Conservation (phyloP, 2,888 invertebrate genomes). For the Phaedon cochleariae region DNA sequence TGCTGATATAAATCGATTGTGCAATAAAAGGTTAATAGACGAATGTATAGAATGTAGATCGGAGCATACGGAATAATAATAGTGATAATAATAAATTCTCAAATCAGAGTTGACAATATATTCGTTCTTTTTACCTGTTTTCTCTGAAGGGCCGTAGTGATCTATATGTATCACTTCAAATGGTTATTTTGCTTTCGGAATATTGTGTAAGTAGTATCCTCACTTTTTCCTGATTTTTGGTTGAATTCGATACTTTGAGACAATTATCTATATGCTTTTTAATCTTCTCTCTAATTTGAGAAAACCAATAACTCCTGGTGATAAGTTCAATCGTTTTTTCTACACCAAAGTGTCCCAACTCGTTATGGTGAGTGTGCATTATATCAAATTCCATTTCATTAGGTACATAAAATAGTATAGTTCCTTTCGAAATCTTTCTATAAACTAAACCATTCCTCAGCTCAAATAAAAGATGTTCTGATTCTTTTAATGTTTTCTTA, state of each 20-base stretch:
- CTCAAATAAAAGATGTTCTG: too few relatives aligned
- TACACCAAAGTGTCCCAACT: conserved; percentile 50
- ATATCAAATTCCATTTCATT: conserved; percentile 43
- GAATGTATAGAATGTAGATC: too few relatives aligned
- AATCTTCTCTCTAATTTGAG: conserved; percentile 45
- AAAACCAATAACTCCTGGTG: conserved; percentile 50
- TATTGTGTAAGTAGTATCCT: conserved; percentile 46
- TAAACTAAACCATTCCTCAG: conserved; percentile 14
- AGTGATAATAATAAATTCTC: too few relatives aligned
- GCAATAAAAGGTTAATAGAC: too few relatives aligned
- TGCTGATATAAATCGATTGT: too few relatives aligned
- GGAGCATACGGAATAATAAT: too few relatives aligned
- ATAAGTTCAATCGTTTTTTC: conserved; percentile 48
- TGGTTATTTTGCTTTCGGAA: conserved; percentile 45
- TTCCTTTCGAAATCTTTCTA: conserved; percentile 17
- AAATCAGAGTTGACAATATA: too few relatives aligned
- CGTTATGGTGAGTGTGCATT: conserved; percentile 42
- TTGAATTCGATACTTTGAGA: conserved; percentile 45
- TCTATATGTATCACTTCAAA: conserved; percentile 43
- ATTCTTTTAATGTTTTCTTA: too few relatives aligned
- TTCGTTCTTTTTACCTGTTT: conserved; percentile 31
- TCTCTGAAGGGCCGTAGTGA: conserved; percentile 32
- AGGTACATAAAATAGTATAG: conserved; percentile 36
- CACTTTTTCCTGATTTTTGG: conserved; percentile 38
- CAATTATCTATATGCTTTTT: conserved; percentile 47